Percentiles rank a stretch among this genome's conserved stretches.
phyloP scores from a whole-genome alignment of 53 echinoderm and acorn worm species.

The Zoroaster sp. region DNA sequence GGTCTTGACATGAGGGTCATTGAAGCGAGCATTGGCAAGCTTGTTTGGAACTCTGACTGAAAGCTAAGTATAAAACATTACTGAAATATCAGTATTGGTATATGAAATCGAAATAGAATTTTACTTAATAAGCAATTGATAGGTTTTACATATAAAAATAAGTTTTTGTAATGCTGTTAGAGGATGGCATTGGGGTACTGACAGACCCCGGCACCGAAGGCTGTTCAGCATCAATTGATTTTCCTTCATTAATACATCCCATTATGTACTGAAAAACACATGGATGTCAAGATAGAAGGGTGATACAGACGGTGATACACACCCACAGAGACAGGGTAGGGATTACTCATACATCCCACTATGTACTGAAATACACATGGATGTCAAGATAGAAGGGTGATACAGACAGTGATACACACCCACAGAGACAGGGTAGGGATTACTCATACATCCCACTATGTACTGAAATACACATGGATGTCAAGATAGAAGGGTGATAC shows the following conservation, averaged over 20 bases:
- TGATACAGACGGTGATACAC: background rate
- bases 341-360: background rate
- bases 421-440: background rate
- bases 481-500: background rate
- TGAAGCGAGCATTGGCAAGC: conserved; percentile 93
- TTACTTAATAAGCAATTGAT: too few relatives aligned
- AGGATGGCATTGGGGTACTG: conserved; percentile 62
- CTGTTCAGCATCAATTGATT: conserved; percentile 56
- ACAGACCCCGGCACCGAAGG: conserved; percentile 65
- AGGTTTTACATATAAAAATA: too few relatives aligned
- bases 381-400: too few relatives aligned
- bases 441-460: background rate
- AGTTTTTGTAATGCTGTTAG: conserved; percentile 60
- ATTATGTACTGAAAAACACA: conserved; percentile 14
- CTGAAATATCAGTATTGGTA: background rate
- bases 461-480: background rate
- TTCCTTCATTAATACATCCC: conserved; percentile 36
- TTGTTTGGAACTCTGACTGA: conserved; percentile 86
- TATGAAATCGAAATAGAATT: too few relatives aligned
- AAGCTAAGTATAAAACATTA: conserved; percentile 59
- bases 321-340: background rate
- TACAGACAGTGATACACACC: background rate
- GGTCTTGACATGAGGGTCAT: conserved; percentile 99
- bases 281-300: conserved; percentile 11
- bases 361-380: background rate